phyloP scores from a whole-genome alignment of 1,140 invertebrate genomes.

The Drosophila orena region DNA sequence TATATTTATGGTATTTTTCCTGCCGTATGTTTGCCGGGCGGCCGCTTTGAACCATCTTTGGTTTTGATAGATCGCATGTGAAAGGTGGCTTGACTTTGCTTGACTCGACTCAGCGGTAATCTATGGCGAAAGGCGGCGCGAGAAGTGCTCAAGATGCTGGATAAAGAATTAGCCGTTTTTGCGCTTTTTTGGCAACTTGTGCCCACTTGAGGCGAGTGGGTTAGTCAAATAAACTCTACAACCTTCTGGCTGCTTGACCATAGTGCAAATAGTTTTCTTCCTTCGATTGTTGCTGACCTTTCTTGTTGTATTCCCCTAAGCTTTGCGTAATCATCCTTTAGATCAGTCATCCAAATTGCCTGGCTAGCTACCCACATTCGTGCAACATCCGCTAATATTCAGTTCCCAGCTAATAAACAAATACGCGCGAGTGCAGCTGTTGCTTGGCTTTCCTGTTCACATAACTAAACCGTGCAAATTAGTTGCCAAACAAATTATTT shows the following conservation, averaged over 20 bases:
- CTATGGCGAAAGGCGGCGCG: slow-evolving; percentile 45
- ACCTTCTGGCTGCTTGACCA: not conserved
- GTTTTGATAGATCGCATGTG: slow-evolving; percentile 60
- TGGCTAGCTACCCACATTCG: not conserved
- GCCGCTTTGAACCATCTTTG: slow-evolving; percentile 56
- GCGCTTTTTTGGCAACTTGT: not conserved
- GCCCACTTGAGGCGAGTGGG: not conserved
- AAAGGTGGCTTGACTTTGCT: slow-evolving; percentile 36
- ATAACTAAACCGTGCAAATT: slow-evolving; percentile 63
- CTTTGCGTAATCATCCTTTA: not conserved
- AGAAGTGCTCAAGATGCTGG: slow-evolving; percentile 13
- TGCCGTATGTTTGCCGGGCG: slow-evolving; percentile 54
- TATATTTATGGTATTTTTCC: slow-evolving; percentile 60
- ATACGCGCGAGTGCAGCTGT: slow-evolving; percentile 30
- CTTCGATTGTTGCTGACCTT: not conserved
- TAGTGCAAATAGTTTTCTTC: not conserved
- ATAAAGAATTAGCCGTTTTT: slow-evolving; percentile 5
- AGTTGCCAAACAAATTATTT: slow-evolving; percentile 61
- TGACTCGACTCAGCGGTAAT: slow-evolving; percentile 38
- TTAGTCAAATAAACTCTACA: not conserved
- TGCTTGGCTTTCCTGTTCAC: slow-evolving; percentile 44
- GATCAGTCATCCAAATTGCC: not conserved
- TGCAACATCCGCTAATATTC: slow-evolving; percentile 22
- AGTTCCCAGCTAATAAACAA: slow-evolving; percentile 22
- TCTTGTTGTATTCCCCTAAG: no score